Conservation (phyloP, 2,888 invertebrate genomes). For the Tineola bisselliella region DNA sequence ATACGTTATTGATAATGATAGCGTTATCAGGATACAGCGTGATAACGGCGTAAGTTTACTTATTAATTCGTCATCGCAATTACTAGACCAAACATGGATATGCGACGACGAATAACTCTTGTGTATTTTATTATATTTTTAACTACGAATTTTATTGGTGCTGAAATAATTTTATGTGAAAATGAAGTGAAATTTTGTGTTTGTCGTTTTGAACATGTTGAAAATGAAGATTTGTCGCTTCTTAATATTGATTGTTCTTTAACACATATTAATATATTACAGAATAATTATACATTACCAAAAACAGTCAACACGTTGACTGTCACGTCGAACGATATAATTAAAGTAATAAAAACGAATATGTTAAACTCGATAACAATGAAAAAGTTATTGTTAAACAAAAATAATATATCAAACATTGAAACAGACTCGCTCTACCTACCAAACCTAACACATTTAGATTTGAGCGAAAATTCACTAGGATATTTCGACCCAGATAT, state of each 20-base stretch:
- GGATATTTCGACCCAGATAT: constrained; percentile 39
- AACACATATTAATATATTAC: constrained; percentile 22
- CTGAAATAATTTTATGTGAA: constrained; percentile 30
- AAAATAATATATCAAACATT: constrained; percentile 39
- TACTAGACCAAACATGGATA: not conserved
- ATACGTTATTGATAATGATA: constrained; percentile 7
- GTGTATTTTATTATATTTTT: not conserved
- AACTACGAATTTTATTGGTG: not conserved
- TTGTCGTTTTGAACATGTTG: constrained; percentile 26
- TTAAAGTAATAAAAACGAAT: constrained; percentile 24
- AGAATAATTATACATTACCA: constrained; percentile 31
- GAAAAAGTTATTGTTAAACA: constrained; percentile 32
- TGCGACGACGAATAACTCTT: not conserved
- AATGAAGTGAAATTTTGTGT: constrained; percentile 25
- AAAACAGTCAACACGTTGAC: constrained; percentile 34
- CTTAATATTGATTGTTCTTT: constrained; percentile 39
- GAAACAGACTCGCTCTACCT: constrained; percentile 32
- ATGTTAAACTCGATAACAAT: constrained; percentile 35
- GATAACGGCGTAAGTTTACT: not conserved
- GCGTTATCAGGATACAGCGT: not conserved
- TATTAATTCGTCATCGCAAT: not conserved
- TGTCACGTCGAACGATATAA: constrained; percentile 43
- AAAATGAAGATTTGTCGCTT: constrained; percentile 33
- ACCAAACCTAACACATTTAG: constrained; percentile 40
- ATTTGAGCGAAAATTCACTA: constrained; percentile 49